Base-by-base conservation (phyloP, 2,888 invertebrate species). In the Mesorhabditis sp. region DNA sequence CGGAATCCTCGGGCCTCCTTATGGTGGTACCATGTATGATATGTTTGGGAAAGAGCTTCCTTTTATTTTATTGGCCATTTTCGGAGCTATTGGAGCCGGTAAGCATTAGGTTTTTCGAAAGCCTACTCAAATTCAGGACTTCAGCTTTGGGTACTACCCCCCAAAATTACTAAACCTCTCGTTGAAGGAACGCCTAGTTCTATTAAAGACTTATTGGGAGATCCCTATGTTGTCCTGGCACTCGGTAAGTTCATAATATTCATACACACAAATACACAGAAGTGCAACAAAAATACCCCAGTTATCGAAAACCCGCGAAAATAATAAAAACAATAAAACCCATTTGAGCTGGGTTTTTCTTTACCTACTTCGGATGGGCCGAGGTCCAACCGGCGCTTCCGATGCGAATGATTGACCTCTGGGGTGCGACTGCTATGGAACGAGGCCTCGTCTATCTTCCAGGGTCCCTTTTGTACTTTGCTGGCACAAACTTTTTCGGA, bases 371-470 rank as follows among this genome's bases (percentile, higher is more conserved):
- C n/a, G 58, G 58, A 13, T 50, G 58, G 58, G 7, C 58, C 7
- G 58, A 10, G 7, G n/a, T 50, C 10, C 58, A 50, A 50, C 10
- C 58, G n/a, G 58, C n/a, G 58, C 7, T 50, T 50, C 58, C 58
- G 7, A n/a, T 50, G 7, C n/a, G 58, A n/a, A 13, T 50, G n/a
- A 50, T 50, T n/a, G 58, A 50, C 58, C 7, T 13, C n/a, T 50
- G 7, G 7, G 58, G 58, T 2, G 58, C 58, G 58, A 50, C 7
- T n/a, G 7, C 58, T 10, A 10, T 50, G 7, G 10, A 50, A 50
- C 7, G 58, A 50, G 58, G 58, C n/a, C n/a, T 50, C 7, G n/a
- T 50, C 58, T 50, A 50, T 50, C 58, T 50, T 50, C 58, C 58
- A 13, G 7, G 58, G 2, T 50, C 58, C 10, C 7, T 50, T 50